Base-by-base conservation (phyloP, 2,888 invertebrate genomes). In the Chloromyia formosa region DNA sequence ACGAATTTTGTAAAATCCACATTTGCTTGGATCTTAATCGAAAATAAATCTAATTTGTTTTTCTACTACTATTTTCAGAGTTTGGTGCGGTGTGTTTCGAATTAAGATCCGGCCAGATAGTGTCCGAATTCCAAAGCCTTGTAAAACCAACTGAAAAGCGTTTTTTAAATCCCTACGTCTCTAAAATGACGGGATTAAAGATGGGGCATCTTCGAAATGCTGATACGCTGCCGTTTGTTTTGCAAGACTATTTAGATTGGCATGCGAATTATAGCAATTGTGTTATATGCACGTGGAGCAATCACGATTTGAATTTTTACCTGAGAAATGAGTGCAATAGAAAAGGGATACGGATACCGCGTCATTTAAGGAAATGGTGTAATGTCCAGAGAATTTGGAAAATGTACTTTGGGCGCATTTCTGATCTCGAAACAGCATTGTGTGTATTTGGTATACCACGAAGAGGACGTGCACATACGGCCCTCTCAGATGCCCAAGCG, bases 31-130 rank as follows among this genome's bases (percentile, higher is more conserved):
- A n/a, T n/a, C n/a, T n/a, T n/a, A n/a, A n/a, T n/a, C n/a, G n/a
- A n/a, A n/a, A n/a, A n/a, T n/a, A n/a, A n/a, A n/a, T n/a, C n/a
- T n/a, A n/a, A n/a, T n/a, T n/a, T n/a, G n/a, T n/a, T n/a, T n/a
- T n/a, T n/a, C n/a, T n/a, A n/a, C n/a, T n/a, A n/a, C n/a, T n/a
- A 42, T 42, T 49, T 49, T 49, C 49, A 49, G 49, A 49, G 12
- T 7, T 49, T 3, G 49, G 49, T 49, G 49, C 49, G 10, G 12
- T 49, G 3, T 49, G 16, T n/a, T 49, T 49, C 16, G 12, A 49
- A 49, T 3, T 49, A 12, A 1, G 14, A 7, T n/a, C 49, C 14
- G 49, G 49, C 3, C 2, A 3, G 3, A 49, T 49, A n/a, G 3
- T 49, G 3, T 2, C 2, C 14, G 3, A 7, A 7, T 49, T 49